A percentile compares a stretch with the other conserved stretches of the same genome.
Conservation (phyloP, 2,797 vertebrate genomes). For the Caiman crocodilus region DNA sequence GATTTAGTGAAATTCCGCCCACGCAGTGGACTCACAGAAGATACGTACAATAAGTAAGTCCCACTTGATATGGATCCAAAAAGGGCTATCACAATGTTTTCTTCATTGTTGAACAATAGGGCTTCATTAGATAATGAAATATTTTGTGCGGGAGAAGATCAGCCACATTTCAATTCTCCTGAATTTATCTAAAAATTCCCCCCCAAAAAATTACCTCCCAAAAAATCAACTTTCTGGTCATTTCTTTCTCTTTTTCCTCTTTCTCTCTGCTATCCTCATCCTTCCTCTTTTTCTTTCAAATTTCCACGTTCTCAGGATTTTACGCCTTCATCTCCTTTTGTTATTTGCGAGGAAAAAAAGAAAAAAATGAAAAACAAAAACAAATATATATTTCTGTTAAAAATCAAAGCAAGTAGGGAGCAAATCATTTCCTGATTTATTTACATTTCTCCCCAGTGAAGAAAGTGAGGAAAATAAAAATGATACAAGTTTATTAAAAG, state of each 20-base stretch:
- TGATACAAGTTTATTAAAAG: no score
- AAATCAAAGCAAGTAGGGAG: no score
- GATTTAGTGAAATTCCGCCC: constrained; percentile 33
- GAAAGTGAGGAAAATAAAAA: background rate
- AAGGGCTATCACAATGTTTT: background rate
- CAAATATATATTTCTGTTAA: no score
- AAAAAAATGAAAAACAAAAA: background rate
- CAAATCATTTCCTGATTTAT: background rate
- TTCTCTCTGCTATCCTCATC: background rate
- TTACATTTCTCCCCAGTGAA: background rate
- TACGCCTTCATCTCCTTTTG: background rate
- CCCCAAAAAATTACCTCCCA: no score
- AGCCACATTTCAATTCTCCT: background rate
- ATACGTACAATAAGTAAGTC: background rate
- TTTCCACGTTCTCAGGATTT: background rate
- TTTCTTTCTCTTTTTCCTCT: background rate
- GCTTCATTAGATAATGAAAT: background rate
- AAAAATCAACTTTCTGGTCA: no score
- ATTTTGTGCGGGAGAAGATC: background rate
- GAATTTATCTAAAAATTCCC: no score
- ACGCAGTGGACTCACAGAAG: background rate
- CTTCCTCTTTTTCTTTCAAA: background rate
- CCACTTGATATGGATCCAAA: constrained; percentile 1
- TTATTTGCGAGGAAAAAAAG: background rate
- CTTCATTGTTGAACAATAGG: no score